Evolutionary conservation across 2,888 invertebrate genomes (phyloP), one percentile per base, ranked within the genome.

Genomic region (Lathronympha strigana): DNA sequence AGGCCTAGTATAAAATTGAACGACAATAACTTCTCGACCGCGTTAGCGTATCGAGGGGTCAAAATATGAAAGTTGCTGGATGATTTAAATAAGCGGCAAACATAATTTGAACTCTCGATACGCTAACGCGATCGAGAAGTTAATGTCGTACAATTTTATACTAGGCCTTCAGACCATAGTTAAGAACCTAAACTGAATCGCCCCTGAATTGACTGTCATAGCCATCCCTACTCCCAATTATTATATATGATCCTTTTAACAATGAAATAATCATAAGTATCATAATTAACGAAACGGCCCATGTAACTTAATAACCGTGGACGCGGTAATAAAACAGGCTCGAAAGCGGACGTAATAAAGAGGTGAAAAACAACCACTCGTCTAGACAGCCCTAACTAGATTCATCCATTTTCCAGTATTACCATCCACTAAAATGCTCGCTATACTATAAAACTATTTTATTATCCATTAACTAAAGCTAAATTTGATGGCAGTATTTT

Each of bases 331-430:
- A 62, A 62, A 54, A 21, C 38, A 54, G 61, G 51, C 38, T 25
- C 36, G 36, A 23, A 61, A 17, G 21, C 33, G 15, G 21, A 19
- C 8, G 33, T 33, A 33, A 33, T 61, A 51, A 61, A 61, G 50
- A 61, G 61, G 40, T 43, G 47, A 62, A 62, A 62, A 62, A 54
- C 45, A 36, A 36, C 53, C 31, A 17, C 21, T 38, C 38, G 62
- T 62, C 62, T 62, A 62, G 62, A 62, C 61, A 33, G 61, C n/a
- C 21, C 54, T 62, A 54, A 45, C 53, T 19, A n/a, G 47, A 54
- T 62, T 54, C 36, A 45, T 62, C 45, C 54, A 62, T 62, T 54
- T 54, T 43, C 61, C 53, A 31, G 43, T 55, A 55, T 33, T 36
- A 36, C 38, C 66, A 33, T 66, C 49, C 40, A 54, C 43, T 51